Evolutionary conservation across 2,888 invertebrate species (phyloP).

Genomic region (Sympetrum striolatum): DNA sequence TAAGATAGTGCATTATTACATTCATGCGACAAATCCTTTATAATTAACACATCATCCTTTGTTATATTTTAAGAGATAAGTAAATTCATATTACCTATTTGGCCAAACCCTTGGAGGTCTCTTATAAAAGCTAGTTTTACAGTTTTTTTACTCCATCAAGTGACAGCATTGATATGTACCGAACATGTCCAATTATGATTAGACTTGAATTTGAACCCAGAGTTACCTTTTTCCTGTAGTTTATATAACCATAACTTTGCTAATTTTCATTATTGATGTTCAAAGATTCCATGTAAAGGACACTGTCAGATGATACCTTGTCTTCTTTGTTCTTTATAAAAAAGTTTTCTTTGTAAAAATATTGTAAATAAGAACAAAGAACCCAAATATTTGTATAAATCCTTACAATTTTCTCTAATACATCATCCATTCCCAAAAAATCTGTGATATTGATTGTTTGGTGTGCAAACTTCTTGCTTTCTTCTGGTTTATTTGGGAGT

Average conservation of each 20-base stretch:
- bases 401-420: conserved; percentile 52
- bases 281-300: conserved; percentile 56
- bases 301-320: conserved; percentile 47
- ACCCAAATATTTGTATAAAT: not conserved
- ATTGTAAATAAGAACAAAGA: not conserved
- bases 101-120: conserved; percentile 58
- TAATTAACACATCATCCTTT: too few species aligned
- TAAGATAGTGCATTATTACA: too few species aligned
- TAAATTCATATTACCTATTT: conserved; percentile 50
- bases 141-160: conserved; percentile 60
- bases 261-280: conserved; percentile 56
- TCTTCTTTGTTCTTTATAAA: conserved; percentile 44
- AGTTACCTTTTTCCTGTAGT: conserved; percentile 60
- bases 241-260: conserved; percentile 66
- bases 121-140: conserved; percentile 53
- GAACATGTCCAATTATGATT: conserved; percentile 58
- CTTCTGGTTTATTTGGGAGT: conserved; percentile 56
- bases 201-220: conserved; percentile 53
- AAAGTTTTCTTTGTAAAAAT: not conserved
- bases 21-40: too few species aligned
- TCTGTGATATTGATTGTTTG: conserved; percentile 51
- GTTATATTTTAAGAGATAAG: too few species aligned
- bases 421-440: conserved; percentile 52
- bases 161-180: conserved; percentile 63
- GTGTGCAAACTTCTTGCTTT: conserved; percentile 55